phyloP scores from a whole-genome alignment of 2,797 vertebrate genomes.

The Enteromius radiatus region DNA sequence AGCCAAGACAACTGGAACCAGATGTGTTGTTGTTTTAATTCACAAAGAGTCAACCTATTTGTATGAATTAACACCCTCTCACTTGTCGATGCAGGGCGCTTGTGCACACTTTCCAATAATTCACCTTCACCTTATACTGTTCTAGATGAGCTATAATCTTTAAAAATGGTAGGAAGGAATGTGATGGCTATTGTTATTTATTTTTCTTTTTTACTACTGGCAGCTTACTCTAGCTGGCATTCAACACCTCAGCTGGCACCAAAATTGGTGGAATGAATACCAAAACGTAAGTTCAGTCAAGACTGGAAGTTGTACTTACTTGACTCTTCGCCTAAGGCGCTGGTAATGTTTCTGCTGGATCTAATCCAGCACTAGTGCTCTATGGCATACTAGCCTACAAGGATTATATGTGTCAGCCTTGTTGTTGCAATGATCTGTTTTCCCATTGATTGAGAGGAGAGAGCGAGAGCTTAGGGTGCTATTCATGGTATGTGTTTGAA shows the following conservation, averaged over 20 bases:
- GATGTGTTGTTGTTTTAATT: slow-evolving; percentile 58
- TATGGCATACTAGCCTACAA: slow-evolving; percentile 53
- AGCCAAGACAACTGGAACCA: slow-evolving; percentile 54
- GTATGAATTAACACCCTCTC: slow-evolving; percentile 47
- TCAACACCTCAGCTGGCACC: slow-evolving; percentile 38
- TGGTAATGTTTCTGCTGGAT: slow-evolving; percentile 59
- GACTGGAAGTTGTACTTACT: slow-evolving; percentile 50
- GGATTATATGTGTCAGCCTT: slow-evolving; percentile 54
- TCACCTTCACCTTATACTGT: slow-evolving; percentile 14
- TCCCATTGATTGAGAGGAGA: slow-evolving; percentile 34
- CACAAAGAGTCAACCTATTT: slow-evolving; percentile 50
- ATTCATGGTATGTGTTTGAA: slow-evolving; percentile 41
- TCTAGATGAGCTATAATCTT: slow-evolving; percentile 29
- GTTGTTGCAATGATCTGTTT: slow-evolving; percentile 58
- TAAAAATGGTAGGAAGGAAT: slow-evolving; percentile 31
- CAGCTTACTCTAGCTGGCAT: slow-evolving; percentile 27
- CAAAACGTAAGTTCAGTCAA: slow-evolving; percentile 48
- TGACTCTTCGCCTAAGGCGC: slow-evolving; percentile 51
- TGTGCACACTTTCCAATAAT: slow-evolving; percentile 1
- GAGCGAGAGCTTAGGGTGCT: slow-evolving; percentile 36
- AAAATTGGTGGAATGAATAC: slow-evolving; percentile 39
- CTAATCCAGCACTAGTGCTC: slow-evolving; percentile 53
- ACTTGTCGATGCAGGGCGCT: slow-evolving; percentile 25
- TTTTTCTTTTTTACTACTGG: slow-evolving; percentile 23
- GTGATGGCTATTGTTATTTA: slow-evolving; percentile 27